Conservation (phyloP, 2,113 vertebrate genomes). For the Symphodus melops region DNA sequence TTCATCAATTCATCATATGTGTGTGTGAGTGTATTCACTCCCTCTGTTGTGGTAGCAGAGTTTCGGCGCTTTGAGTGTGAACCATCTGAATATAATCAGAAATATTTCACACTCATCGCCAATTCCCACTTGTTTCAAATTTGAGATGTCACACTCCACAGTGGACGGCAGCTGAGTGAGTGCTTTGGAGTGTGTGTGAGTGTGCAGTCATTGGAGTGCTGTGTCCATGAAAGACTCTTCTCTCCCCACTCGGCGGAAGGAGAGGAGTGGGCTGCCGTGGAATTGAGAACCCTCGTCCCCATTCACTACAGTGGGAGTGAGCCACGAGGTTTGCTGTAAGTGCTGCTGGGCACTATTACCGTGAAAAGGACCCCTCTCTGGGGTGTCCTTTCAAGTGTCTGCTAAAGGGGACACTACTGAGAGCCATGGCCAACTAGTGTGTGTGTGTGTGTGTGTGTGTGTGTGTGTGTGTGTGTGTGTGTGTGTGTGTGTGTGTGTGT, state of each 20-base stretch:
- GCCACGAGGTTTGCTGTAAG: conserved; percentile 73
- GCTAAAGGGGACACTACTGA: conserved; percentile 75
- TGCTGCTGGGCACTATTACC: conserved; percentile 79
- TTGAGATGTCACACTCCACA: conserved; percentile 67
- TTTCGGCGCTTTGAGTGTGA: conserved; percentile 49
- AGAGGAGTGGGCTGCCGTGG: conserved; percentile 70
- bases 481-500: conserved; percentile 7
- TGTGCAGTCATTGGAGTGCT: conserved; percentile 70
- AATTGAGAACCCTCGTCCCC: conserved; percentile 76
- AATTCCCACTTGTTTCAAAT: conserved; percentile 70
- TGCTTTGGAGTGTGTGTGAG: conserved; percentile 69
- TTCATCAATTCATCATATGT: conserved; percentile 15
- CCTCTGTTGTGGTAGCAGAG: conserved; percentile 40
- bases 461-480: conserved; percentile 47
- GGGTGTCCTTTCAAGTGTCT: conserved; percentile 81
- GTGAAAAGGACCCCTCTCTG: conserved; percentile 80
- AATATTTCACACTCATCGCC: conserved; percentile 70
- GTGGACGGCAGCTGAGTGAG: conserved; percentile 66
- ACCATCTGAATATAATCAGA: conserved; percentile 69
- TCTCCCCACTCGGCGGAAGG: conserved; percentile 61
- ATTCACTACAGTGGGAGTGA: conserved; percentile 74
- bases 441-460: neutral
- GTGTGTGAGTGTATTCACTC: conserved; percentile 12
- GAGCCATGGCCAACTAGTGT: conserved; percentile 59
- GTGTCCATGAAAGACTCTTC: conserved; percentile 79